A percentile compares a stretch with the other conserved stretches of the same genome.
phyloP scores from a whole-genome alignment of 2,888 invertebrate species.

The Leptura quadrifasciata region DNA sequence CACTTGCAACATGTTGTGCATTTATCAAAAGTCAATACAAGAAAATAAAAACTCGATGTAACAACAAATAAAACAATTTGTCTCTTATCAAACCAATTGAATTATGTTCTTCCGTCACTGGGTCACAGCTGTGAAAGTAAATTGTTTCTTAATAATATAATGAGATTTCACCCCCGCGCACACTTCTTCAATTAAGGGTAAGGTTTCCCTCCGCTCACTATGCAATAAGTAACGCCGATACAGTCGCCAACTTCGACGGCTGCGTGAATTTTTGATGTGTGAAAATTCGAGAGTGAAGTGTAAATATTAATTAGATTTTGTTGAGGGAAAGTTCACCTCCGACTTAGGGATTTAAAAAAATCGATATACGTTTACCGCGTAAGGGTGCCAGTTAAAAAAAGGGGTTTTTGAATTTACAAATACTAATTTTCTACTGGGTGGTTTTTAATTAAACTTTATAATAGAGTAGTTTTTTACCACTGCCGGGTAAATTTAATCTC shows the following conservation, averaged over 20 bases:
- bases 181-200: conserved; percentile 1
- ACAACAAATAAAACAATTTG: not conserved
- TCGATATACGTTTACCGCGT: not conserved
- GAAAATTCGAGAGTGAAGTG: conserved; percentile 6
- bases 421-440: not conserved
- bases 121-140: conserved; percentile 15
- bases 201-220: not conserved
- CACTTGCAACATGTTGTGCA: not conserved
- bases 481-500: not conserved
- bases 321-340: not conserved
- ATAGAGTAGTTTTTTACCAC: not conserved
- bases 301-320: conserved; percentile 8
- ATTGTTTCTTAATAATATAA: conserved; percentile 23
- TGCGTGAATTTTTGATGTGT: conserved; percentile 9
- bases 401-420: not conserved
- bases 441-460: not conserved
- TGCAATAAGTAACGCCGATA: not conserved
- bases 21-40: not conserved
- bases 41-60: not conserved
- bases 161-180: conserved; percentile 4
- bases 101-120: not conserved
- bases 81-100: not conserved
- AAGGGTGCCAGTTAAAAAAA: not conserved
- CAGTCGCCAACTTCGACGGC: not conserved
- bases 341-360: not conserved